Evolutionary conservation across 92 coral and sea anemone species (phyloP), one percentile per base, ranked within the genome.

Genomic region (Blastomussa wellsi): DNA sequence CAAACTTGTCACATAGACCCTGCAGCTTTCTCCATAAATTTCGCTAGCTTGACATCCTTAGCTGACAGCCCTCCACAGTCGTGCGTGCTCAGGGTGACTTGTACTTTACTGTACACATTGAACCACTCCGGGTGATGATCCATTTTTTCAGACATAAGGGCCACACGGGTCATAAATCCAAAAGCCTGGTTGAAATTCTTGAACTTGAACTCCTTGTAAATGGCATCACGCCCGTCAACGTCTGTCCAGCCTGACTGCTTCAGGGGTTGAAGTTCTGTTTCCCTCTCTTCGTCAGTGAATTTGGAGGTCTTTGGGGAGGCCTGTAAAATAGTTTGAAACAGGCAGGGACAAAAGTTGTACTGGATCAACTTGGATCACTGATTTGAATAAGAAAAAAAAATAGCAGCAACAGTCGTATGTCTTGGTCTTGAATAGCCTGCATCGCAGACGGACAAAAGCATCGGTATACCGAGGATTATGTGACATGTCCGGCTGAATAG

Each of bases 41-140:
- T 88, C 29, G 98, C 98, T 69, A 95, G 95, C 71, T 94, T 95
- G 83, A 95, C 79, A 60, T 95, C 98, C 77, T 95, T 95, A 62
- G 53, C 62, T 7, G 98, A 94, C 62, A 95, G 84, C 48, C 98
- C 98, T 5, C 93, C 94, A 85, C 98, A 95, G 87, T 93, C 95
- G 82, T 95, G 98, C 20, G 98, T 95, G 11, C 90, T 60, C 37
- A 91, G 83, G 24, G 98, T 95, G 12, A 95, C 90, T 66, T 92
- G 94, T 2, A 95, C 98, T 78, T 89, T 92, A 66, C 91, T 92
- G 60, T 95, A 95, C 16, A 95, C 98, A 79, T 95, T 95, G 60
- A 90, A 94, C 98, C 98, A 95, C 67, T 95, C 98, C 0, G 98
- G 98, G 57, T 95, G 98, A 80, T 95, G 98, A 77, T 95, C 98